phyloP scores from a whole-genome alignment of 2,888 invertebrate genomes.

The Synanthedon vespiformis region DNA sequence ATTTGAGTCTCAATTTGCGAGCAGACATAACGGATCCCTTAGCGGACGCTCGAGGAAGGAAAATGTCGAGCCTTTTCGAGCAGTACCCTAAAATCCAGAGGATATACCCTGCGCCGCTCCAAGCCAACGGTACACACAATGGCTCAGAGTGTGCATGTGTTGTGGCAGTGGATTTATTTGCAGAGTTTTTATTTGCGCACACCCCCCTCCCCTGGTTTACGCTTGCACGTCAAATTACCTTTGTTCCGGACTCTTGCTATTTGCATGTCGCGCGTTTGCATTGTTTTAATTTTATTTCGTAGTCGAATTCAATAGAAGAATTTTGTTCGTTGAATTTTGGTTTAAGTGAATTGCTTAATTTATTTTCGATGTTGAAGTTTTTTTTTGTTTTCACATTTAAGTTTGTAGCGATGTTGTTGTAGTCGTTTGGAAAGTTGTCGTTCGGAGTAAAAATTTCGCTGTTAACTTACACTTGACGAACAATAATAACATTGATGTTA shows the following conservation, averaged over 20 bases:
- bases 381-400: neutral
- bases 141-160: slow-evolving; percentile 35
- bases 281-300: slow-evolving; percentile 37
- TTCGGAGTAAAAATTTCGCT: neutral
- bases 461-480: neutral
- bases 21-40: slow-evolving; percentile 50
- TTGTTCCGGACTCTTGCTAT: slow-evolving; percentile 37
- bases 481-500: too few relatives aligned
- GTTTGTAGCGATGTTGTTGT: neutral
- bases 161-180: slow-evolving; percentile 36
- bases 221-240: slow-evolving; percentile 50
- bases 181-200: slow-evolving; percentile 34
- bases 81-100: slow-evolving; percentile 82
- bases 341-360: neutral
- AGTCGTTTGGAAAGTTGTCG: neutral
- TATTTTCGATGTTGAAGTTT: neutral
- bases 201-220: slow-evolving; percentile 26
- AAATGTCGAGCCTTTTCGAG: slow-evolving; percentile 79
- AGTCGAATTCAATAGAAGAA: slow-evolving; percentile 22
- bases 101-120: slow-evolving; percentile 77
- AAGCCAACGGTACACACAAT: slow-evolving; percentile 49
- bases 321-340: slow-evolving; percentile 24
- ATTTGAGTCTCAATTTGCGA: slow-evolving; percentile 53
- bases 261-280: slow-evolving; percentile 56
- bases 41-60: slow-evolving; percentile 57